Base-by-base conservation (phyloP, 2,797 vertebrate genomes). In the Neosilurus hyrtlii region DNA sequence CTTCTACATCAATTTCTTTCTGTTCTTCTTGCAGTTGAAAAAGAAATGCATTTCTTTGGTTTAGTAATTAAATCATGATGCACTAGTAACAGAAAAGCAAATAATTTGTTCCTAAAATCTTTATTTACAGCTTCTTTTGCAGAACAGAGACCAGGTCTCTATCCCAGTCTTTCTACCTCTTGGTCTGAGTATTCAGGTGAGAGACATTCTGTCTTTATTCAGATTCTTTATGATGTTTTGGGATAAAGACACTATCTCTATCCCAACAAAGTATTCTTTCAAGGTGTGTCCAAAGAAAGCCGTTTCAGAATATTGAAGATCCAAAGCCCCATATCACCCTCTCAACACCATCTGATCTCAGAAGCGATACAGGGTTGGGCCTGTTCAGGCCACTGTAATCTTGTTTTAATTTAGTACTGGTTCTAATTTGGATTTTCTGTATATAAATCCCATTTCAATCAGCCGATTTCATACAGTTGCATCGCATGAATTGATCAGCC, bases 161-260 rank as follows among this genome's bases (percentile, higher is more conserved):
- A 94, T 86, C 94, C 94, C 0, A 92, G 67, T 61, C 0, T 94
- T 51, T 89, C 91, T 1, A 9, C 84, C 78, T 90, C 91, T 24
- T 90, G 89, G 59, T 86, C 88, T 18, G 86, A 91, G 35, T 89
- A 88, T 30, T 89, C 92, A 86, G 88, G 94, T 94, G 66, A 90
- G 92, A 88, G 35, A 67, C 16, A 24, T 18, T 8, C 26, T n/a
- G 6, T 35, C 24, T 16, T 61, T 61, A 11, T 56, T 59, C 10
- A n/a, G 52, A 43, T 43, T 43, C 4, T 43, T 43, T 43, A 43
- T 43, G 43, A 43, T 43, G 8, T 43, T 43, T 43, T 43, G 43
- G 8, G 8, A 43, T 43, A 43, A 43, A 9, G 26, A 15, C 7
- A 9, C 6, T 30, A 35, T 3, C 15, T 35, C 15, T n/a, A 62